These are phyloP conservation scores for Pituophis catenifer DNA, from an alignment of 2,113 vertebrate species.

Conservation along the genomic window DNA sequence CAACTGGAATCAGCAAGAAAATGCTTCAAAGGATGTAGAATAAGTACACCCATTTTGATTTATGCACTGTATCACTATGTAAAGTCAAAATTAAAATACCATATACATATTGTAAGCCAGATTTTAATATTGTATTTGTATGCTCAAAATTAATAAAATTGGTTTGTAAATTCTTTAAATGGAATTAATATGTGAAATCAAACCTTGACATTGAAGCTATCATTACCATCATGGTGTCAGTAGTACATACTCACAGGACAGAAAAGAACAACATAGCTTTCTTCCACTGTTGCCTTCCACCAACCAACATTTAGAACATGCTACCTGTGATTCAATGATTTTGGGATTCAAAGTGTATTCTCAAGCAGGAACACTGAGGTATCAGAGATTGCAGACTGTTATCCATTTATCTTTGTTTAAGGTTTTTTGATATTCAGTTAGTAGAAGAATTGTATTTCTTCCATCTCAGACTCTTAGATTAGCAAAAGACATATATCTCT, in stretches of 20 bases:
- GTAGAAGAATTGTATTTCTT: neutral
- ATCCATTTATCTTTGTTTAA: neutral
- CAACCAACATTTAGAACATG: neutral
- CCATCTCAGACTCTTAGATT: neutral
- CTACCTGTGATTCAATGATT: neutral
- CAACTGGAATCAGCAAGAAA: neutral
- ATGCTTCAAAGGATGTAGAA: neutral
- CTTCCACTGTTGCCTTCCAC: neutral
- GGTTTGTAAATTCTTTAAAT: constrained; percentile 2
- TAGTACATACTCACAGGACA: neutral
- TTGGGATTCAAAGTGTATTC: neutral
- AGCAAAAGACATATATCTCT: neutral
- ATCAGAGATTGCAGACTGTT: neutral
- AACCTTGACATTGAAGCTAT: neutral
- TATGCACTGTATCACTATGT: neutral
- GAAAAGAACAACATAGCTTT: neutral
- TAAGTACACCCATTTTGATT: neutral
- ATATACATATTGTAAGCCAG: constrained; percentile 7
- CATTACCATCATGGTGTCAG: neutral
- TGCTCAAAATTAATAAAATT: constrained; percentile 16
- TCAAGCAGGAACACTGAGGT: neutral
- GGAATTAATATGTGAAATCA: neutral
- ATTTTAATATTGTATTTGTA: constrained; percentile 16
- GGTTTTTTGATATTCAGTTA: neutral
- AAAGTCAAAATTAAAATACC: neutral